These are phyloP conservation scores for Harpagifer antarcticus DNA, from an alignment of 2,797 vertebrate genomes.

Conservation along the genomic window DNA sequence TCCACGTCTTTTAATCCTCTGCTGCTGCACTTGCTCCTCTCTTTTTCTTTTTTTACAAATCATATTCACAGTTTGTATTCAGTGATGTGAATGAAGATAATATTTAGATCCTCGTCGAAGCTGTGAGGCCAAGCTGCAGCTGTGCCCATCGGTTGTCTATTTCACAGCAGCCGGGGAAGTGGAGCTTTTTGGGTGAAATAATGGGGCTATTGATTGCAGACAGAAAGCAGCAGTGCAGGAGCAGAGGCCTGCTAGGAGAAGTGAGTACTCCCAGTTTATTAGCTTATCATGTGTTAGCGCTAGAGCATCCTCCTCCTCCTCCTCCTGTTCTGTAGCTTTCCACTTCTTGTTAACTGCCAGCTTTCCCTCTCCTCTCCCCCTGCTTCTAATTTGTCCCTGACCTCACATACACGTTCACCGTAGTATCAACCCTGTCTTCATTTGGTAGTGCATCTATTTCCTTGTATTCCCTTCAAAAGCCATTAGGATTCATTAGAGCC, in stretches of 20 bases:
- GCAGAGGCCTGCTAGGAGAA: constrained; percentile 79
- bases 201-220: constrained; percentile 90
- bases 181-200: constrained; percentile 89
- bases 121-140: constrained; percentile 31
- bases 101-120: constrained; percentile 58
- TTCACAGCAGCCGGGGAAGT: constrained; percentile 81
- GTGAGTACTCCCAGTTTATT: constrained; percentile 79
- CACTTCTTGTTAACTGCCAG: background rate
- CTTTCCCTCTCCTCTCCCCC: background rate
- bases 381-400: background rate
- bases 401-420: constrained; percentile 31
- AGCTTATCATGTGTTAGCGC: constrained; percentile 67
- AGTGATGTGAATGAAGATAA: constrained; percentile 61
- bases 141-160: constrained; percentile 82
- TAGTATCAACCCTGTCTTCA: constrained; percentile 37
- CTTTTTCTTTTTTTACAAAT: constrained; percentile 46
- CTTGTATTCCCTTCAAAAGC: constrained; percentile 43
- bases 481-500: constrained; percentile 63
- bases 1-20: constrained; percentile 40
- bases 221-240: constrained; percentile 83
- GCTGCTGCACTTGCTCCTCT: background rate
- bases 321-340: constrained; percentile 11
- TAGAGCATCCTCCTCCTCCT: constrained; percentile 25
- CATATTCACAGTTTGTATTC: constrained; percentile 72
- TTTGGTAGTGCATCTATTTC: constrained; percentile 43